phyloP scores from a whole-genome alignment of 2,797 vertebrate species.

The Mastacembelus armatus region DNA sequence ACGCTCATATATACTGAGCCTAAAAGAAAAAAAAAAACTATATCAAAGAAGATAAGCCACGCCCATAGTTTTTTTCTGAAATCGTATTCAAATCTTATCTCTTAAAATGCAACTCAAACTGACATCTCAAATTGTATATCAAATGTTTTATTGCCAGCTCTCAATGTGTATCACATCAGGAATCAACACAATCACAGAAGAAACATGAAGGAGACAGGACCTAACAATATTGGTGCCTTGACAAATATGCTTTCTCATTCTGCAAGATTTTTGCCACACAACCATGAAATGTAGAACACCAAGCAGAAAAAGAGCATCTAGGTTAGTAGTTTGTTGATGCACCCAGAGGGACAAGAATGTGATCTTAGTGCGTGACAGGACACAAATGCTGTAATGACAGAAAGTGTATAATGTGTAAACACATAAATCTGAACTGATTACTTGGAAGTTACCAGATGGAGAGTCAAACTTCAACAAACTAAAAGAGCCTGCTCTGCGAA shows the following conservation, averaged over 20 bases:
- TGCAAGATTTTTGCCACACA: conserved; percentile 11
- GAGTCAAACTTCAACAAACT: background rate
- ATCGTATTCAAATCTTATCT: conserved; percentile 12
- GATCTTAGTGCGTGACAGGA: background rate
- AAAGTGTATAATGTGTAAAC: background rate
- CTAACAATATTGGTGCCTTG: conserved; percentile 21
- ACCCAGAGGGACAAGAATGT: conserved; percentile 10
- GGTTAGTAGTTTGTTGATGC: conserved; percentile 12
- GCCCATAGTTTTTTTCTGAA: background rate
- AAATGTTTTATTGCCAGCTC: conserved; percentile 20
- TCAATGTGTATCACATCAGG: background rate
- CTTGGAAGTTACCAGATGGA: background rate
- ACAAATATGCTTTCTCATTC: conserved; percentile 37
- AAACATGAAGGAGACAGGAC: conserved; percentile 21
- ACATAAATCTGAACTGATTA: conserved; percentile 3
- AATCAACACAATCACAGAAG: conserved; percentile 16
- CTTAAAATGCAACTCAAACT: conserved; percentile 18
- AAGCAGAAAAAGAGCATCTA: conserved; percentile 23
- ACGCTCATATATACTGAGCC: background rate
- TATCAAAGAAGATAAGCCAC: no score
- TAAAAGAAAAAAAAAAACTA: no score
- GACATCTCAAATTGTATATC: conserved; percentile 26
- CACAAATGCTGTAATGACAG: background rate
- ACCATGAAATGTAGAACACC: conserved; percentile 13
- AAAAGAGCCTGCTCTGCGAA: background rate